Conservation (phyloP, 1,140 invertebrate species). For the honey bee (Apis mellifera) region Amel_HAv3.1 CM009941.2:7055501-7056000, state of each 20-base stretch:
- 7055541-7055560: slow-evolving; percentile 11
- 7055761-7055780: neutral
- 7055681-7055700: slow-evolving; percentile 78
- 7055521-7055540: neutral
- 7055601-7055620: slow-evolving; percentile 66
- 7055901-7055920: no score
- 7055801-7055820: neutral
- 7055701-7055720: slow-evolving; percentile 76
- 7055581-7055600: slow-evolving; percentile 69
- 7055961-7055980: neutral
- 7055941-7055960: neutral
- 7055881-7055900: neutral
- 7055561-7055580: slow-evolving; percentile 16
- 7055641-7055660: slow-evolving; percentile 74
- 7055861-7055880: neutral
- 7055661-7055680: slow-evolving; percentile 72
- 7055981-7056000: neutral
- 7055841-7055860: neutral
- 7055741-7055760: slow-evolving; percentile 9
- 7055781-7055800: no score
- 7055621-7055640: slow-evolving; percentile 73
- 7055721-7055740: slow-evolving; percentile 75
- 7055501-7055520: no score
- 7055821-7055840: neutral
- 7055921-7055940: neutral